phyloP scores from a whole-genome alignment of 2,888 invertebrate species.

The Habrosyne pyritoides region DNA sequence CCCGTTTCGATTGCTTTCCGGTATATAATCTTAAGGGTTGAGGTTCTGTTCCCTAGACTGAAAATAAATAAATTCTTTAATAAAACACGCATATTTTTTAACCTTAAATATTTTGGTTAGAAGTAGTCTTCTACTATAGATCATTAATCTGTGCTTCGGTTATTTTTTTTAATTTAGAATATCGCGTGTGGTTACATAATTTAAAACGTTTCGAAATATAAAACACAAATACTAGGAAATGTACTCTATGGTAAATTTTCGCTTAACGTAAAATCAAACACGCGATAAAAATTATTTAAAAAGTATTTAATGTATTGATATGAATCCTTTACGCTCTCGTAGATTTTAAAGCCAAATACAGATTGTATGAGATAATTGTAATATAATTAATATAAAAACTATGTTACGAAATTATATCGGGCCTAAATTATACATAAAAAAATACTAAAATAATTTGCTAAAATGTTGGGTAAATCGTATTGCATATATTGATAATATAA shows the following conservation, averaged over 20 bases:
- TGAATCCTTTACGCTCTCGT: conserved; percentile 32
- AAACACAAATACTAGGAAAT: neutral
- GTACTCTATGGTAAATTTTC: neutral
- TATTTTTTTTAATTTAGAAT: neutral
- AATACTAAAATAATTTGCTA: conserved; percentile 29
- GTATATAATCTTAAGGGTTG: no score
- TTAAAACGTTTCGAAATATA: no score
- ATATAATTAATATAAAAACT: neutral
- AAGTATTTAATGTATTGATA: conserved; percentile 20
- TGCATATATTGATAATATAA: neutral
- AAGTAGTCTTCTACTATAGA: neutral
- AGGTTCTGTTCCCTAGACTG: no score
- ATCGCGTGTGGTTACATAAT: neutral
- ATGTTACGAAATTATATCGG: conserved; percentile 20
- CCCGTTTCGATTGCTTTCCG: no score
- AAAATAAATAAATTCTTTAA: neutral
- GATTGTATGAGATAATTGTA: conserved; percentile 7
- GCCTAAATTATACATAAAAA: conserved; percentile 34
- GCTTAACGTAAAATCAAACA: neutral
- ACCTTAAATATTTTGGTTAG: neutral
- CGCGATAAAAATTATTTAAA: conserved; percentile 7
- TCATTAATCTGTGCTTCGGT: neutral
- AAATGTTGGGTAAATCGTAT: conserved; percentile 18
- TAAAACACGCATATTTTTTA: neutral
- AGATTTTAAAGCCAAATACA: conserved; percentile 32